Conservation (phyloP, 2,888 invertebrate species). For the Drepanosiphum platanoidis region DNA sequence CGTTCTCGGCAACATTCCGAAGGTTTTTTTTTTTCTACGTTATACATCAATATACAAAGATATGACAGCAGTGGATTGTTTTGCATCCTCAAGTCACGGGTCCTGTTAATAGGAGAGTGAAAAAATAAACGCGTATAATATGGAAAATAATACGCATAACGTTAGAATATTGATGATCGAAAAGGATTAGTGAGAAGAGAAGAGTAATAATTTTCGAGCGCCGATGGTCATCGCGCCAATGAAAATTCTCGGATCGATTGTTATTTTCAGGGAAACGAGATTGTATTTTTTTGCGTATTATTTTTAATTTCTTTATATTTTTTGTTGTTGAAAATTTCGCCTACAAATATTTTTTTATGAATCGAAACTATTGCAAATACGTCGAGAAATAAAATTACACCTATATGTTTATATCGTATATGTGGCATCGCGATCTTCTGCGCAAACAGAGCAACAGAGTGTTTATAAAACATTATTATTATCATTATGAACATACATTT, state of each 20-base stretch:
- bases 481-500: conserved; percentile 15
- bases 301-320: background rate
- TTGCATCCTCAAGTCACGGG: too few relatives aligned
- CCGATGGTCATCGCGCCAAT: too few relatives aligned
- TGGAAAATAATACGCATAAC: too few relatives aligned
- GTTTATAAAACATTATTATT: background rate
- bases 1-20: background rate
- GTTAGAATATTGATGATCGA: too few relatives aligned
- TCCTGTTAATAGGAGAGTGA: background rate
- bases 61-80: conserved; percentile 2
- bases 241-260: too few relatives aligned
- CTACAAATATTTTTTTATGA: too few relatives aligned
- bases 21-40: conserved; percentile 12
- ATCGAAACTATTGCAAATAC: too few relatives aligned
- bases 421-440: too few relatives aligned
- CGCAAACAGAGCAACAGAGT: background rate
- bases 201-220: too few relatives aligned
- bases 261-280: background rate
- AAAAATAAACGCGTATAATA: background rate
- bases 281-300: background rate
- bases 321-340: background rate
- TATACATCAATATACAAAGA: background rate
- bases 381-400: too few relatives aligned
- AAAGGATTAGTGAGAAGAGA: too few relatives aligned
- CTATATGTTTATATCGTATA: background rate